A percentile compares a stretch with the other conserved stretches of the same genome.
These are phyloP conservation scores for Dinoponera quadriceps DNA, from an alignment of 1,140 invertebrate species.

Conservation along the genomic window DNA sequence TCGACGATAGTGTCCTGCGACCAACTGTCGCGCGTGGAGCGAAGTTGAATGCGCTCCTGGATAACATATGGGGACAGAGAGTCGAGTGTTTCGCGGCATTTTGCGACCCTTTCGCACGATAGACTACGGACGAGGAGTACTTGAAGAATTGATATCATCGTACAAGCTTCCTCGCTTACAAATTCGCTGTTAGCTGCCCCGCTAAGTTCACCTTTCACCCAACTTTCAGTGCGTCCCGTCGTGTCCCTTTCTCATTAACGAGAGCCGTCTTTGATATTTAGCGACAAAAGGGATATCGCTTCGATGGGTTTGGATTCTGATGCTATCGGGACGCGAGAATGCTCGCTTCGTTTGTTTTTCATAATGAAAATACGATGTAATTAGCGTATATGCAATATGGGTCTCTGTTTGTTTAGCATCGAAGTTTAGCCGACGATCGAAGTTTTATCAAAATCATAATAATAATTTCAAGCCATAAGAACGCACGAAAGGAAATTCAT, in stretches of 20 bases:
- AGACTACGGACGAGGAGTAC: conserved; percentile 52
- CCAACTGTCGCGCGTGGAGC: conserved; percentile 77
- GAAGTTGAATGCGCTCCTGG: conserved; percentile 70
- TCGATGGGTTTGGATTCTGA: background rate
- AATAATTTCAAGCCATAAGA: background rate
- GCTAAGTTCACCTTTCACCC: conserved; percentile 7
- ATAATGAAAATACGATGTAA: background rate
- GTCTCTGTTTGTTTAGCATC: background rate
- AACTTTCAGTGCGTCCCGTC: background rate
- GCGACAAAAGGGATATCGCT: background rate
- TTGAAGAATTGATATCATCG: conserved; percentile 72
- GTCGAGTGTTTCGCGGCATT: conserved; percentile 61
- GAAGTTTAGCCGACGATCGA: background rate
- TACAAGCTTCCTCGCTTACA: conserved; percentile 36
- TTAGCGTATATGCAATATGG: background rate
- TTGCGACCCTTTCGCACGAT: conserved; percentile 12
- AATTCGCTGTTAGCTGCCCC: conserved; percentile 19
- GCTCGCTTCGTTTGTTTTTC: conserved; percentile 6
- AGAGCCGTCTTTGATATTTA: background rate
- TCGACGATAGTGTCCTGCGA: conserved; percentile 72
- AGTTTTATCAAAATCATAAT: conserved; percentile 2
- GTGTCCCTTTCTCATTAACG: background rate
- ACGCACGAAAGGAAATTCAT: conserved; percentile 6
- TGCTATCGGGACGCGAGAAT: background rate
- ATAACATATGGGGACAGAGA: conserved; percentile 79